Percentiles rank a stretch among this genome's conserved stretches.
Conservation (phyloP, 2,113 vertebrate genomes). For the Alexandromys fortis region DNA sequence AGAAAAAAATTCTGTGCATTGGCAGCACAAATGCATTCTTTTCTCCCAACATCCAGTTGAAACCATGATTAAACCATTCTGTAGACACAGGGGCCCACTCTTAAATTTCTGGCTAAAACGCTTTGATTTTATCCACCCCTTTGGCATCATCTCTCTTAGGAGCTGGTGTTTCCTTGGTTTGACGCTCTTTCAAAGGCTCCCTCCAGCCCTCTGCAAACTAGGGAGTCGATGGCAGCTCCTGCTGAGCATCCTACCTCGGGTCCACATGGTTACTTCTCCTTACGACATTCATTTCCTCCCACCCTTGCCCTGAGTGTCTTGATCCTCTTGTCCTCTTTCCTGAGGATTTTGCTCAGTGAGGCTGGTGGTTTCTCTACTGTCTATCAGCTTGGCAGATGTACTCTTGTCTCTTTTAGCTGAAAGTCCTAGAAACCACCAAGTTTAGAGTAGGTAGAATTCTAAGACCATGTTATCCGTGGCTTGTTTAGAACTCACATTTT, state of each 20-base stretch:
- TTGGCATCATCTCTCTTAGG: not conserved
- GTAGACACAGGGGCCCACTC: no score
- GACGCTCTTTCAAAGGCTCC: not conserved
- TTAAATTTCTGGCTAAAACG: not conserved
- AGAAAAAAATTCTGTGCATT: not conserved
- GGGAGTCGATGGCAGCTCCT: not conserved
- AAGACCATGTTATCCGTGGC: not conserved
- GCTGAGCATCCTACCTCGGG: no score
- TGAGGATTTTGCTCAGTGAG: not conserved
- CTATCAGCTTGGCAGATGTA: not conserved
- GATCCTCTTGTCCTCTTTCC: not conserved
- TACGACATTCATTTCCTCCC: not conserved
- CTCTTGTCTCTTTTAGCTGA: not conserved
- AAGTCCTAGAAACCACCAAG: not conserved
- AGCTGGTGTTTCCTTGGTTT: not conserved
- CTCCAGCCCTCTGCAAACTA: not conserved
- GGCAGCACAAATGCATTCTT: not conserved
- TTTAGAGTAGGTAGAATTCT: not conserved
- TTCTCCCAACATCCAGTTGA: not conserved
- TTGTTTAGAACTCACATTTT: constrained; percentile 29
- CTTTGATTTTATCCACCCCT: not conserved
- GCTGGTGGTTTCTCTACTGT: not conserved
- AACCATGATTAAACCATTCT: not conserved
- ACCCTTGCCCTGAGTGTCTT: not conserved
- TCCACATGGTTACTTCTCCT: not conserved